Evolutionary conservation across 2,113 vertebrate species (phyloP), one percentile per base, ranked within the genome.

Genomic region (Passer montanus): DNA sequence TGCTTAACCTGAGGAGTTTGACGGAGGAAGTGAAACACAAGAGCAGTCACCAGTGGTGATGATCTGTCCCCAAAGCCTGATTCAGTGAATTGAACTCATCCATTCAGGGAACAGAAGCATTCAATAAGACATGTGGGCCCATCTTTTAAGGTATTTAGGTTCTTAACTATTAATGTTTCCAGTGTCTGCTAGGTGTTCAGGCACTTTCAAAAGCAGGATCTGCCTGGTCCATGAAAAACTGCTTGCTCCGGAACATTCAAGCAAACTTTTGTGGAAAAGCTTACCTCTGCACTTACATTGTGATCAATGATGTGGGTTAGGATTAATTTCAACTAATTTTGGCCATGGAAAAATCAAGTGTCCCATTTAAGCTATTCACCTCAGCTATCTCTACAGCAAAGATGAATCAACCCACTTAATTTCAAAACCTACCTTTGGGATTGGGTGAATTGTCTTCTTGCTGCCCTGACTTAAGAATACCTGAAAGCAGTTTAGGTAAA

Each of bases 21-120:
- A 93, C 2, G 0, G 80, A 84, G 87, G 74, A 95, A 91, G 79
- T 88, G 87, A 95, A 95, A 87, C 93, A 93, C 87, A 95, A 91
- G 95, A 90, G 92, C 93, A 93, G 93, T 63, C 90, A 96, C 93
- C 91, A 76, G 91, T 90, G 94, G 93, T 91, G 93, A 95, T 87
- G 94, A 96, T 96, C 93, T 95, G 89, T 97, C 92, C 95, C 92
- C 9, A 13, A 93, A 91, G 90, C 85, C 92, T 84, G 86, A 94
- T 94, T 94, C 95, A 81, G 85, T 95, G 93, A 92, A 93, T 94
- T 94, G 87, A 95, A 76, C 91, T 94, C 91, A 95, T 92, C 92
- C 94, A 95, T 89, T 96, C 93, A 96, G 90, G 69, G 76, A 95
- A 50, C 83, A 95, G 94, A 94, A 95, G 69, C 87, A 89, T 72